Base-by-base conservation (phyloP, 2,888 invertebrate species). In the Antitype chi region DNA sequence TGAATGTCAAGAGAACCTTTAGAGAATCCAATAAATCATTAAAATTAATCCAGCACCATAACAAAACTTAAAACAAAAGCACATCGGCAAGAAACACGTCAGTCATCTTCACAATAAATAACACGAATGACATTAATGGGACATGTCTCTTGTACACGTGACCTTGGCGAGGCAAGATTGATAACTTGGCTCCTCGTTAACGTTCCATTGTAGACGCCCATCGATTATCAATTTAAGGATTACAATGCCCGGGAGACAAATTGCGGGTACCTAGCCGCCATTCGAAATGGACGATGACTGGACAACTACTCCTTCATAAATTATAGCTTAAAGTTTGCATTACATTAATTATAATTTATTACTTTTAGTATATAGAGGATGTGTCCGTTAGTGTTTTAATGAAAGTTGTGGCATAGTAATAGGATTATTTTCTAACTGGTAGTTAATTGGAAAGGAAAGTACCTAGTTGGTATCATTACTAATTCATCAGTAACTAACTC, bases 181-280 rank as follows among this genome's bases (percentile, higher is more conserved):
- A 94, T 94, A 92, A 89, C 85, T 88, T 83, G 71, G 74, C 69
- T 84, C 91, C 91, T 94, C 93, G 93, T 94, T 94, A 94, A 91
- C 90, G 82, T 88, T 85, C 91, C 88, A 90, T 93, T 92, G 92
- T 93, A 89, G 87, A 84, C 87, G 89, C 88, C 90, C 92, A 93
- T 93, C 93, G 93, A 93, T 94, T 94, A 94, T 93, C 92, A 94
- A 93, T 94, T 94, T 93, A 89, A 90, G 90, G 90, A 90, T 91
- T 89, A 92, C 89, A 92, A 91, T 89, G 87, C 90, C 88, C 85
- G 70, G 70, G 89, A 91, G 93, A 93, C 94, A 93, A 93, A 93
- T 93, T 93, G 89, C 88, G 89, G 89, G 84, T 78, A 84, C 80
- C 28, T 57, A 81, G 81, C 78, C 74, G 38, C 64, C 76, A 89